Percentiles rank a stretch among this genome's conserved stretches.
Evolutionary conservation across 2,888 invertebrate species (phyloP).

Genomic region (Mimas tiliae): DNA sequence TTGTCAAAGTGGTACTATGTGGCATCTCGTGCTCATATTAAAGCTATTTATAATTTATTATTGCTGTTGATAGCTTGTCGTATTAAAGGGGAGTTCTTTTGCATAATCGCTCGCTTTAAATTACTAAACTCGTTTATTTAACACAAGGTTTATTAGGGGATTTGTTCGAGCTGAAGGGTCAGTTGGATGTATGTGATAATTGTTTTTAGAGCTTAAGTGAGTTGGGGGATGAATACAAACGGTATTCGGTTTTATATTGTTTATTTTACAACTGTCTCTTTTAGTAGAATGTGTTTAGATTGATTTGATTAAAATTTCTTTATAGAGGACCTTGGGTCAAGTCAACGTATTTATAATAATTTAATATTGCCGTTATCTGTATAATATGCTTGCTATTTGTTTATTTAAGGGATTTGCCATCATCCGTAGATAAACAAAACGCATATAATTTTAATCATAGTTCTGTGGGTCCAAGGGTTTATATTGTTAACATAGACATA

Average conservation of each 20-base stretch:
- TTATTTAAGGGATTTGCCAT: no score
- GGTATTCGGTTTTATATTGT: neutral
- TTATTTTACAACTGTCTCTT: neutral
- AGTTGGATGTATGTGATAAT: neutral
- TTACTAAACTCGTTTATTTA: constrained; percentile 37
- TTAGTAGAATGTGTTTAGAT: neutral
- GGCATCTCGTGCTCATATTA: constrained; percentile 37
- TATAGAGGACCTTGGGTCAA: no score
- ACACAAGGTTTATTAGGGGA: constrained; percentile 12
- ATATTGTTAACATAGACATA: no score
- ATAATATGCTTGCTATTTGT: no score
- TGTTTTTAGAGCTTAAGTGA: constrained; percentile 11
- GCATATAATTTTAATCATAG: no score
- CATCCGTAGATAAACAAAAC: no score
- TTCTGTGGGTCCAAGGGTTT: no score
- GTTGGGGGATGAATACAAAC: neutral
- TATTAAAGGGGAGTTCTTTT: constrained; percentile 39
- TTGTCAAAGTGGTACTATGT: constrained; percentile 33
- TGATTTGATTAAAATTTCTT: no score
- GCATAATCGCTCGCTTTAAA: constrained; percentile 41
- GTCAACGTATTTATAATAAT: no score
- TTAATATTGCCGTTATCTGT: no score
- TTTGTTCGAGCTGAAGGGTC: constrained; percentile 5
- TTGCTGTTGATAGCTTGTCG: constrained; percentile 41
- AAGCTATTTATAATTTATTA: constrained; percentile 44